A percentile compares a stretch with the other conserved stretches of the same genome.
Evolutionary conservation across 2,797 vertebrate genomes (phyloP).

Genomic region (Alcedo quadribrachys): DNA sequence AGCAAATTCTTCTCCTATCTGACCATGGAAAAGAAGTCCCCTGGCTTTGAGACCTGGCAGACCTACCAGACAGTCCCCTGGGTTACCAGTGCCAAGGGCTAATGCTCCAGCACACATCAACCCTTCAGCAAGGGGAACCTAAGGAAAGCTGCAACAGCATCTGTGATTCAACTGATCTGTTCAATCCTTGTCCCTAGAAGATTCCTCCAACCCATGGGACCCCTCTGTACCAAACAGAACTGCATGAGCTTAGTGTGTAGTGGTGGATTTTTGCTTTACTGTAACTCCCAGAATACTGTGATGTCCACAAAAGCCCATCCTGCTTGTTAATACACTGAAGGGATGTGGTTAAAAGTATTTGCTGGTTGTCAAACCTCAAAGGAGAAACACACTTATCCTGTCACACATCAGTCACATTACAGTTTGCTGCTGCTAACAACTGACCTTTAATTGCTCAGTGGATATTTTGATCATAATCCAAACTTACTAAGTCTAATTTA

Average conservation of each 20-base stretch:
- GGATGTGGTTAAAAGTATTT: neutral
- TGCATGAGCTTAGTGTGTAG: neutral
- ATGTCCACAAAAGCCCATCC: neutral
- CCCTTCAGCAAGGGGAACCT: neutral
- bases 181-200: neutral
- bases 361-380: neutral
- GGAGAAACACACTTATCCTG: neutral
- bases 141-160: neutral
- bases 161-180: neutral
- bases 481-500: neutral
- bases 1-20: neutral
- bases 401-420: neutral
- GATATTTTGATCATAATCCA: conserved; percentile 10
- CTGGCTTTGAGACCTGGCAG: neutral
- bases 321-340: neutral
- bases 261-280: neutral
- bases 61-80: neutral
- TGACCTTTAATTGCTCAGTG: neutral
- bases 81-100: neutral
- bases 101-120: neutral
- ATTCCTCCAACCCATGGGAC: neutral
- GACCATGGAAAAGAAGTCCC: neutral
- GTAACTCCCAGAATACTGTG: neutral
- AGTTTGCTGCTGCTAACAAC: neutral
- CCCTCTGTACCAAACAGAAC: neutral